Percentiles rank a stretch among this genome's conserved stretches.
These are phyloP conservation scores for Tillus elongatus DNA, from an alignment of 2,888 invertebrate species.

Conservation along the genomic window DNA sequence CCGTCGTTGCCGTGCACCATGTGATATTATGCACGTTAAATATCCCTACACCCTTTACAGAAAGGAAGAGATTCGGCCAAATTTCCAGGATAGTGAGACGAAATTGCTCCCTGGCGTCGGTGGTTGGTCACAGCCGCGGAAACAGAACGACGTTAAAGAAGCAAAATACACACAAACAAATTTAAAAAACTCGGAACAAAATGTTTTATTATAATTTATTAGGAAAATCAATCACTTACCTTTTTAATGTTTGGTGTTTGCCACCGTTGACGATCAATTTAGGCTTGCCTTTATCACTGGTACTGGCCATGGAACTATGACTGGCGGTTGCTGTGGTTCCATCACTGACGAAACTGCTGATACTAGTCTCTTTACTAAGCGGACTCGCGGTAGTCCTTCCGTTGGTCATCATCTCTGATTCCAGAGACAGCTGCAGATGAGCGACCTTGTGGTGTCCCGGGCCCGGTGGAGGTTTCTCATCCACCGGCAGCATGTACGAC, in stretches of 20 bases:
- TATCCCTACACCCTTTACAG: too few relatives aligned
- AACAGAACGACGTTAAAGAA: too few relatives aligned
- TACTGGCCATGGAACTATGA: constrained; percentile 49
- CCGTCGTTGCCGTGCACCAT: too few relatives aligned
- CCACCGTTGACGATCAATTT: constrained; percentile 60
- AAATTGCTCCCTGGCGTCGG: too few relatives aligned
- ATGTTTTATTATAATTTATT: too few relatives aligned
- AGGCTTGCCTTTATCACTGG: constrained; percentile 58
- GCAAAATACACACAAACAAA: too few relatives aligned
- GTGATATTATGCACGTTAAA: too few relatives aligned
- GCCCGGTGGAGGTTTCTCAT: constrained; percentile 63
- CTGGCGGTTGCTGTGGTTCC: constrained; percentile 49
- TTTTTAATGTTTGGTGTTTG: constrained; percentile 63
- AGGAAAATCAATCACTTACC: constrained; percentile 45
- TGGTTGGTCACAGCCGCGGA: too few relatives aligned
- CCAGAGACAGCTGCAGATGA: constrained; percentile 30
- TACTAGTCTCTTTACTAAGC: constrained; percentile 57
- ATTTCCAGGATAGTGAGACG: too few relatives aligned
- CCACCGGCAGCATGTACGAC: constrained; percentile 71
- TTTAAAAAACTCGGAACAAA: too few relatives aligned
- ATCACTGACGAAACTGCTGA: constrained; percentile 61
- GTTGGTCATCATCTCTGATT: constrained; percentile 38
- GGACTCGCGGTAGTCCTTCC: constrained; percentile 34
- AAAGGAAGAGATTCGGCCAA: too few relatives aligned
- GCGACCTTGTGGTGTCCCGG: constrained; percentile 45